Evolutionary conservation across 1,140 invertebrate genomes (phyloP), one percentile per base, ranked within the genome.

Genomic region (Panagrolaimus sp.): DNA sequence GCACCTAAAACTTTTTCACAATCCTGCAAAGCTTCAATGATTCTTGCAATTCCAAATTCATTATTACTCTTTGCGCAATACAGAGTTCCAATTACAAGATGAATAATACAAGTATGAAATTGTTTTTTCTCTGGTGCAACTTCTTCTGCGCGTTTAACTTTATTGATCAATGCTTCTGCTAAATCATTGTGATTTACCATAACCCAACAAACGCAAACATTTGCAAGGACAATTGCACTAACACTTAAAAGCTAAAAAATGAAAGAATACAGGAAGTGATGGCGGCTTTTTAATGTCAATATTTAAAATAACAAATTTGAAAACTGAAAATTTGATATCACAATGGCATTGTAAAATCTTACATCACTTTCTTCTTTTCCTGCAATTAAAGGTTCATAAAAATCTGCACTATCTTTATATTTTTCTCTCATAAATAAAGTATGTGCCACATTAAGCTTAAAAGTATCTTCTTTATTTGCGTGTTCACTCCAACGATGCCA

Each of bases 1-100:
- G 2, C 7, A 7, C 7, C 2, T 38, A 38, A 38, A 38, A 38
- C 31, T 38, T 38, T 38, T 78, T 92, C 91, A 78, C 92, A 95
- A 0, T 94, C 94, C 82, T 97, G 93, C 27, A 98, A 84, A 68
- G 92, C 95, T 84, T 96, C 94, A 81, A 97, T 94, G 0, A 99
- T 92, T 74, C 96, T 87, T 0, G 93, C 96, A 75, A 99, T 93
- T 7, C 96, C 96, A 86, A 99, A 99, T 84, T 99, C 96, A 79
- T 96, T 98, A 85, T 99, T 98, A 0, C 94, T 93, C 85, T 98
- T 98, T 0, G 93, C 91, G 84, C 96, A 98, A 83, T 98, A 98
- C 5, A 99, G 84, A 0, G 96, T 98, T 65, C 87, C 96, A 74
- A 99, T 98, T 0, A 99, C 96, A 63, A 99, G 86, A 85, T 99